phyloP scores from a whole-genome alignment of 2,113 vertebrate species.

The Epinephelus moara region DNA sequence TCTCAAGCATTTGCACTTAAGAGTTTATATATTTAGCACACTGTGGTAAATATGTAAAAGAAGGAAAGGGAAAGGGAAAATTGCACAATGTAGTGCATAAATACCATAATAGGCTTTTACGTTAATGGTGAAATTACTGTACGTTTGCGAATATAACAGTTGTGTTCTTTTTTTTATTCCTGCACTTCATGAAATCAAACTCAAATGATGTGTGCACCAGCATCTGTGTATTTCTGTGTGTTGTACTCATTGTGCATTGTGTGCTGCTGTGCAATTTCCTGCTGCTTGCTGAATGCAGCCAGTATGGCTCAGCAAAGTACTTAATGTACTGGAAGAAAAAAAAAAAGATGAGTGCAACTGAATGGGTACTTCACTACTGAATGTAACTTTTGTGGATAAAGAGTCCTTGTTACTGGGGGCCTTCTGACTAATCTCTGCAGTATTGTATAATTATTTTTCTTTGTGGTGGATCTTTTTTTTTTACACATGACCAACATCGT shows the following conservation, averaged over 20 bases:
- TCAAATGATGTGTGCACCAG: background rate
- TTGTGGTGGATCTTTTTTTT: background rate
- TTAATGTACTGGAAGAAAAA: background rate
- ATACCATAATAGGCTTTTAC: background rate
- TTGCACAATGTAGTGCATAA: background rate
- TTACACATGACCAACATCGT: too few species aligned
- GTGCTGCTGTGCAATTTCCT: constrained; percentile 34
- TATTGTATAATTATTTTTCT: too few species aligned
- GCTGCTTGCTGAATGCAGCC: background rate
- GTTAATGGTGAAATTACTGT: background rate
- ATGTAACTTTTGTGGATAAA: background rate
- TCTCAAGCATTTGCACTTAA: background rate
- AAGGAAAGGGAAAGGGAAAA: background rate
- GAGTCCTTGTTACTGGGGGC: background rate
- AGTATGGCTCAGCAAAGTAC: background rate
- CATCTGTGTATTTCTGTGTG: constrained; percentile 11
- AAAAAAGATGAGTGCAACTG: background rate
- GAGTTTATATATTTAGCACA: background rate
- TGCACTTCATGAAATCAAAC: constrained; percentile 4
- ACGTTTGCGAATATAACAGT: background rate
- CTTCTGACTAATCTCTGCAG: too few species aligned
- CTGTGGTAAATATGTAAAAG: background rate
- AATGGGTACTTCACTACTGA: background rate
- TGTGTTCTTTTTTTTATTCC: background rate
- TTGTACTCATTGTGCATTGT: background rate